A percentile compares a stretch with the other conserved stretches of the same genome.
phyloP scores from a whole-genome alignment of 1,140 invertebrate genomes.

The Pararge aegeria region DNA sequence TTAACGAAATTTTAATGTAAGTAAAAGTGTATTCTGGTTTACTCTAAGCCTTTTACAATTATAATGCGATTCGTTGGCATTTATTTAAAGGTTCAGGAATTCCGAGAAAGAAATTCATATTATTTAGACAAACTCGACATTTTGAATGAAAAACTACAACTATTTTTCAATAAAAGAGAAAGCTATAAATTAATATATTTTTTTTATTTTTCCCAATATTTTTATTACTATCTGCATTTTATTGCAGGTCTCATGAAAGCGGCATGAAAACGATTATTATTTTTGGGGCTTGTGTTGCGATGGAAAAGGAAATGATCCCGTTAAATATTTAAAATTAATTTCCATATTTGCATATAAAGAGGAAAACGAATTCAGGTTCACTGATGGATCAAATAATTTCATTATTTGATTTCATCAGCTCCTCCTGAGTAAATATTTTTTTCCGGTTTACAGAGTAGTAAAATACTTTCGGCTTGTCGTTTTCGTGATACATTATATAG shows the following conservation, averaged over 20 bases:
- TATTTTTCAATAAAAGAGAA: background rate
- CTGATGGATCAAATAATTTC: background rate
- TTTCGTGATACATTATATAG: no score
- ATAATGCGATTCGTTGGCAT: no score
- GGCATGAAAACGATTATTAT: background rate
- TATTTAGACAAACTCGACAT: no score
- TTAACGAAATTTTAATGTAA: no score
- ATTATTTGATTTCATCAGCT: background rate
- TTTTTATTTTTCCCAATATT: background rate
- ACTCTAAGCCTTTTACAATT: no score
- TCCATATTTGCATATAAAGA: background rate
- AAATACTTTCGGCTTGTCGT: no score
- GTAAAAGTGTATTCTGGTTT: no score
- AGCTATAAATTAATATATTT: background rate
- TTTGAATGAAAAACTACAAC: no score
- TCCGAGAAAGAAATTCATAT: no score
- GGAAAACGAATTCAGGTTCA: background rate
- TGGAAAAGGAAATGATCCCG: background rate
- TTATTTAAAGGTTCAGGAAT: no score
- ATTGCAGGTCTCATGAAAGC: background rate
- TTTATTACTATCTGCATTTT: background rate
- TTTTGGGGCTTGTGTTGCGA: background rate
- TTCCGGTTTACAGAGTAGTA: no score
- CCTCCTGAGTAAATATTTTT: background rate
- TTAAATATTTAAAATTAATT: slow-evolving; percentile 2